Percentiles rank a stretch among this genome's conserved stretches.
Conservation (phyloP, 2,113 vertebrate genomes). For the Brachypteracias leptosomus region DNA sequence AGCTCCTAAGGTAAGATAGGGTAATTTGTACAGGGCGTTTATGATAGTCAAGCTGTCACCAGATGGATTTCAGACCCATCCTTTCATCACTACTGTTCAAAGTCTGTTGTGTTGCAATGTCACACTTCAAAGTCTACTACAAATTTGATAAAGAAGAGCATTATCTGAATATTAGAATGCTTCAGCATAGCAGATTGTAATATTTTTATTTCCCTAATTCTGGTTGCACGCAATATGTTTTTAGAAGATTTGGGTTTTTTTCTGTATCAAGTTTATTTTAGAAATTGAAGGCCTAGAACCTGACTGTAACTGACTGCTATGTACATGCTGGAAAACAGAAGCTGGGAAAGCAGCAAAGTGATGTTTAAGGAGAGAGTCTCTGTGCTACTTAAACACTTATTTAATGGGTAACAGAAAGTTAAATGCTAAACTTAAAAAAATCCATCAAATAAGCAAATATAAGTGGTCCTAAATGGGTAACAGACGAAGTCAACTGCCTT, state of each 20-base stretch:
- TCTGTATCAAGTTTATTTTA: neutral
- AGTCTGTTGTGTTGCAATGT: slow-evolving; percentile 38
- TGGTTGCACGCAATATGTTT: neutral
- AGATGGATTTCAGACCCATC: slow-evolving; percentile 19
- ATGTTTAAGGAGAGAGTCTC: neutral
- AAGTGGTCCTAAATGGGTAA: neutral
- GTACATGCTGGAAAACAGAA: neutral
- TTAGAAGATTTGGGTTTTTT: neutral
- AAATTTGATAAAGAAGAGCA: neutral
- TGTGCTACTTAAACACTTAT: neutral
- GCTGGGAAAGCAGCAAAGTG: neutral
- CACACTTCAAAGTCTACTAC: neutral
- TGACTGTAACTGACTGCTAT: neutral
- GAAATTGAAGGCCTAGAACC: neutral
- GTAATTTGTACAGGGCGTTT: neutral
- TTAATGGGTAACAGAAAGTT: neutral
- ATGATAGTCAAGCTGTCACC: neutral
- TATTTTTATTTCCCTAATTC: neutral
- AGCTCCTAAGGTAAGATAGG: neutral
- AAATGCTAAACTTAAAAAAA: neutral
- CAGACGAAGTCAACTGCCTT: neutral
- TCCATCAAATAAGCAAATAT: neutral
- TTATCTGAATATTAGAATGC: neutral
- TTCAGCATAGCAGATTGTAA: neutral
- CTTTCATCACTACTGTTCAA: slow-evolving; percentile 4